phyloP scores from a whole-genome alignment of 2,797 vertebrate species.

The Pyrocephalus nanus region DNA sequence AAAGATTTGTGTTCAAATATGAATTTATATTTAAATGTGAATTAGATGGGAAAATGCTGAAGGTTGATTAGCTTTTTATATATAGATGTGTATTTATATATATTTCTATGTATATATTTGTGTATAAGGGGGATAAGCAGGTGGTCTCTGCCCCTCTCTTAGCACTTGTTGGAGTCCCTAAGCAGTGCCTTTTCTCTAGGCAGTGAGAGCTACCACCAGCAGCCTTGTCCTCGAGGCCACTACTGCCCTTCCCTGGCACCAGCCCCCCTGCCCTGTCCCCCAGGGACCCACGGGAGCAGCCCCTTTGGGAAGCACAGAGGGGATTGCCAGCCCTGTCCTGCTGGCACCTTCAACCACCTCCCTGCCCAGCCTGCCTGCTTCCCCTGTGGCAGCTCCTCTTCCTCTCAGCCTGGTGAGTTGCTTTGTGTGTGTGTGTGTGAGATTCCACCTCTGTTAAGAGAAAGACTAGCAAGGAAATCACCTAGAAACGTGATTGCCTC shows the following conservation, averaged over 20 bases:
- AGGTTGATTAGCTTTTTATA: neutral
- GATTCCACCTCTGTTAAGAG: neutral
- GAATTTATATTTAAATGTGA: neutral
- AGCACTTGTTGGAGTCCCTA: neutral
- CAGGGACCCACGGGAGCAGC: slow-evolving; percentile 83
- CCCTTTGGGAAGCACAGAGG: slow-evolving; percentile 50
- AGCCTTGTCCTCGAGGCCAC: slow-evolving; percentile 83
- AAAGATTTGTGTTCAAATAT: neutral
- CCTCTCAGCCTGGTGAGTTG: slow-evolving; percentile 80
- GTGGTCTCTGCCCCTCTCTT: neutral
- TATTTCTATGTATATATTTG: rapidly evolving
- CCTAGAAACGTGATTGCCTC: neutral
- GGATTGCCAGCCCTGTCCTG: slow-evolving; percentile 86
- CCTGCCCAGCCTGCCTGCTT: slow-evolving; percentile 86
- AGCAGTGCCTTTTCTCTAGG: slow-evolving; percentile 64
- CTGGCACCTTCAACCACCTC: slow-evolving; percentile 85
- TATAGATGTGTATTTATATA: rapidly evolving
- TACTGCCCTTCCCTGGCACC: slow-evolving; percentile 80
- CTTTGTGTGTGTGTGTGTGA: too few relatives aligned
- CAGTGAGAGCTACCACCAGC: slow-evolving; percentile 74
- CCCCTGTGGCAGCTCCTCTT: slow-evolving; percentile 89
- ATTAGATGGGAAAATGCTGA: neutral
- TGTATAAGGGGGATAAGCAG: neutral
- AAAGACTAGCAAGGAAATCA: neutral
- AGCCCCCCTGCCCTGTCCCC: slow-evolving; percentile 81